Percentiles rank a stretch among this genome's conserved stretches.
phyloP scores from a whole-genome alignment of 2,797 vertebrate genomes.

The Yasuhikotakia modesta region DNA sequence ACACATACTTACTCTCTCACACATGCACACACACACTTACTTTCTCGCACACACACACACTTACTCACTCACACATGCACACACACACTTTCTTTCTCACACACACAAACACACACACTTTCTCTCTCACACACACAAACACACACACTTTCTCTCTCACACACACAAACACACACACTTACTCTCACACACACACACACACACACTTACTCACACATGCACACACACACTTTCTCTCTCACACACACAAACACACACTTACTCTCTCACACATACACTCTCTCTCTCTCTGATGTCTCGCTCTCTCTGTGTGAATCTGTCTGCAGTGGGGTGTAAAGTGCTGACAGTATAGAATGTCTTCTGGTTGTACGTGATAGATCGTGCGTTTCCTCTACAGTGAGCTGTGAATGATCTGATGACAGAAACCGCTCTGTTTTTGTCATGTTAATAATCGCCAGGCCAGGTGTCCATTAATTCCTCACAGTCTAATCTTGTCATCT shows the following conservation, averaged over 20 bases:
- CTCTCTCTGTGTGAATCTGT: background rate
- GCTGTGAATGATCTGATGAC: constrained; percentile 49
- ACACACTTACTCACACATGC: too few species aligned
- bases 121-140: background rate
- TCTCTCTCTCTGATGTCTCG: background rate
- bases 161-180: background rate
- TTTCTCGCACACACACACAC: background rate
- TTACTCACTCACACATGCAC: background rate
- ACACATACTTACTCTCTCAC: too few species aligned
- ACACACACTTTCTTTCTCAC: background rate
- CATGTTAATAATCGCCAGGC: constrained; percentile 53
- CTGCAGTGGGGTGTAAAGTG: constrained; percentile 45
- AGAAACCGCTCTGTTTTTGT: constrained; percentile 49
- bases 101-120: background rate
- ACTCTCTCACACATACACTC: background rate
- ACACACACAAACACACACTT: background rate
- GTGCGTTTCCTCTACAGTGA: constrained; percentile 27
- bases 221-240: too few species aligned
- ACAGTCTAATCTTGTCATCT: constrained; percentile 46
- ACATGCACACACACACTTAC: too few species aligned
- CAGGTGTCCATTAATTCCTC: constrained; percentile 37
- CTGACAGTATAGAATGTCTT: constrained; percentile 32
- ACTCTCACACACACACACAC: background rate
- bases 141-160: background rate
- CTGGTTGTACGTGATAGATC: constrained; percentile 47